A percentile compares a stretch with the other conserved stretches of the same genome.
Evolutionary conservation across 2,797 vertebrate genomes (phyloP).

Genomic region (Girardinus metallicus): DNA sequence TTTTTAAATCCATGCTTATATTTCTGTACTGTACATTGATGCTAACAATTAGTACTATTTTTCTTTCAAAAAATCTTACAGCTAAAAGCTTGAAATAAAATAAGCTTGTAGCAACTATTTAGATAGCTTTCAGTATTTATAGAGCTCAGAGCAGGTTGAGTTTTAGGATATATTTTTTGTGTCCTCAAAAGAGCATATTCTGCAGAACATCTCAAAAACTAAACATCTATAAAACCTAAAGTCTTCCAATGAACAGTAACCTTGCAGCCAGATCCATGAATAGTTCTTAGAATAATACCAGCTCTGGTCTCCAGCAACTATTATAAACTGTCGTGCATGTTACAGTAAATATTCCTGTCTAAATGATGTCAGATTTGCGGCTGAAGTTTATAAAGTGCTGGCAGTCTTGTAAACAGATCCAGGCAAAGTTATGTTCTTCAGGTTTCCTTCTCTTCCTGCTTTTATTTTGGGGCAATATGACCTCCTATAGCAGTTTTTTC

Average conservation of each 20-base stretch:
- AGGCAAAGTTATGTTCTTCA: constrained; percentile 68
- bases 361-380: constrained; percentile 57
- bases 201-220: not conserved
- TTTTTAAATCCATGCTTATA: not conserved
- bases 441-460: constrained; percentile 66
- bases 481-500: constrained; percentile 56
- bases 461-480: constrained; percentile 73
- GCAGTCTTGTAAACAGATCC: constrained; percentile 77
- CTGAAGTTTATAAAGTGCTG: constrained; percentile 73
- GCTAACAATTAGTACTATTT: not conserved
- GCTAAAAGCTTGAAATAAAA: too few species aligned
- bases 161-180: not conserved
- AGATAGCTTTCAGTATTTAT: not conserved
- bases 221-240: constrained; percentile 7
- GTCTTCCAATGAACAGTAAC: constrained; percentile 16
- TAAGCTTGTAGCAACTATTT: not conserved
- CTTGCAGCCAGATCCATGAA: constrained; percentile 35
- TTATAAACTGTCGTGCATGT: constrained; percentile 37
- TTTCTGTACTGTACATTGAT: not conserved
- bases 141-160: not conserved
- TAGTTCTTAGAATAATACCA: constrained; percentile 37
- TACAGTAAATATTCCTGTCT: constrained; percentile 52
- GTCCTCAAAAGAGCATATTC: not conserved
- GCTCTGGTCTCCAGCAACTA: constrained; percentile 20
- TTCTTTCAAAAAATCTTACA: not conserved